phyloP scores from a whole-genome alignment of 2,113 vertebrate species.

The Chaenogobius annularis region DNA sequence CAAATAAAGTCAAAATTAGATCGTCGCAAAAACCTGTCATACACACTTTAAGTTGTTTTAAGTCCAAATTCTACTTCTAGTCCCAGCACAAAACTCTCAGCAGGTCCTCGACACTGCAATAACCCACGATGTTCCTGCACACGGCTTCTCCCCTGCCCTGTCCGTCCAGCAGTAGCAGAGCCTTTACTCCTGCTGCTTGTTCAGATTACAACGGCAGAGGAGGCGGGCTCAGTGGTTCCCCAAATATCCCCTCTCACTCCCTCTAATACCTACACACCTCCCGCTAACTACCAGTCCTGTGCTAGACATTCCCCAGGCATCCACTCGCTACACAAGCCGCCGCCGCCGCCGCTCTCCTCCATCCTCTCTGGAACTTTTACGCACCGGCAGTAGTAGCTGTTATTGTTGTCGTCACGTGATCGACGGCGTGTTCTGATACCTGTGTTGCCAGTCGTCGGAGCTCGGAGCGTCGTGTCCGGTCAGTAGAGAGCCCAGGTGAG shows the following conservation, averaged over 20 bases:
- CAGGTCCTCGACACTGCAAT: too few species aligned
- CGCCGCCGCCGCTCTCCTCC: background rate
- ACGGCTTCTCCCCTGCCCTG: conserved; percentile 3
- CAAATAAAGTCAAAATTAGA: too few species aligned
- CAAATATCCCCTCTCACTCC: conserved; percentile 28
- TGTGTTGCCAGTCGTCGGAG: conserved; percentile 56
- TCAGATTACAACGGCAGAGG: conserved; percentile 49
- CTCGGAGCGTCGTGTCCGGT: conserved; percentile 49
- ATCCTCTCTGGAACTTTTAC: conserved; percentile 19
- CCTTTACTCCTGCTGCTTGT: conserved; percentile 22
- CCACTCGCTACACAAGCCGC: background rate
- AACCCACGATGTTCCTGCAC: background rate
- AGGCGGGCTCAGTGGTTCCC: conserved; percentile 60
- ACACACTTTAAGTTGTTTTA: too few species aligned
- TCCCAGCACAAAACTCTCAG: too few species aligned
- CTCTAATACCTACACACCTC: conserved; percentile 59
- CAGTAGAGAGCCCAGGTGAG: conserved; percentile 73
- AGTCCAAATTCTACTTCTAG: too few species aligned
- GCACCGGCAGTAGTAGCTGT: background rate
- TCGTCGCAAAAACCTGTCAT: too few species aligned
- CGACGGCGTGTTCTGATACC: conserved; percentile 42
- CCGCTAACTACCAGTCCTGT: conserved; percentile 50
- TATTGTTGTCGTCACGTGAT: background rate
- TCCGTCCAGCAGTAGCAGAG: background rate
- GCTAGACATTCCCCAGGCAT: conserved; percentile 14